Evolutionary conservation across 2,888 invertebrate genomes (phyloP).

Genomic region (Athalia rosae): DNA sequence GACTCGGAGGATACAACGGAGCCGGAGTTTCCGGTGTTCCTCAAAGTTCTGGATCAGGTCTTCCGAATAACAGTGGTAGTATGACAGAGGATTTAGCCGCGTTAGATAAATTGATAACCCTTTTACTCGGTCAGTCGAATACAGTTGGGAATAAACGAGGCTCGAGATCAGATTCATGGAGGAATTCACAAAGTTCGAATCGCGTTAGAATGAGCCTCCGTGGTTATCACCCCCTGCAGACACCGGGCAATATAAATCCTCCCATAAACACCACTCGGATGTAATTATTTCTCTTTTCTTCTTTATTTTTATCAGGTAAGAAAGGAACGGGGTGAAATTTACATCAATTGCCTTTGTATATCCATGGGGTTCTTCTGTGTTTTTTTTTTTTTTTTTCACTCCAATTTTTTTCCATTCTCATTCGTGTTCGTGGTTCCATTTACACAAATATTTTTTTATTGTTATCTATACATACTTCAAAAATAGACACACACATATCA

Average conservation of each 20-base stretch:
- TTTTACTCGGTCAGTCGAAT: constrained; percentile 76
- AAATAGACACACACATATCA: too few relatives aligned
- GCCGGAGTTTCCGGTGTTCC: constrained; percentile 51
- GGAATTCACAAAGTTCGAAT: constrained; percentile 25
- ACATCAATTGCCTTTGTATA: too few relatives aligned
- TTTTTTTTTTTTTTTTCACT: too few relatives aligned
- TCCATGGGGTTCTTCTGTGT: too few relatives aligned
- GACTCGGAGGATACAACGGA: constrained; percentile 57
- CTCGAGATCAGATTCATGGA: constrained; percentile 28
- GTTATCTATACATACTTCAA: too few relatives aligned
- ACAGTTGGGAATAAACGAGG: constrained; percentile 1
- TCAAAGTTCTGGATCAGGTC: constrained; percentile 70
- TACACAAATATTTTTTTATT: too few relatives aligned
- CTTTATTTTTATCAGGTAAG: too few relatives aligned
- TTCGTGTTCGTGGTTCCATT: too few relatives aligned
- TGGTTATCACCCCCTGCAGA: constrained; percentile 31
- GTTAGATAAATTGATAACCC: constrained; percentile 79
- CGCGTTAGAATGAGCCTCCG: constrained; percentile 16
- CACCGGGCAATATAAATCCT: constrained; percentile 19
- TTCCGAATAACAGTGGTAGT: constrained; percentile 55
- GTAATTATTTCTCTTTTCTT: not conserved
- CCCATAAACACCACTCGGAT: constrained; percentile 23
- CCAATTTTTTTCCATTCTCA: too few relatives aligned
- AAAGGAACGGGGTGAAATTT: too few relatives aligned
- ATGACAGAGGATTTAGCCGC: constrained; percentile 78